These are phyloP conservation scores for Hoplostethus mediterraneus DNA, from an alignment of 2,797 vertebrate species.

Conservation along the genomic window DNA sequence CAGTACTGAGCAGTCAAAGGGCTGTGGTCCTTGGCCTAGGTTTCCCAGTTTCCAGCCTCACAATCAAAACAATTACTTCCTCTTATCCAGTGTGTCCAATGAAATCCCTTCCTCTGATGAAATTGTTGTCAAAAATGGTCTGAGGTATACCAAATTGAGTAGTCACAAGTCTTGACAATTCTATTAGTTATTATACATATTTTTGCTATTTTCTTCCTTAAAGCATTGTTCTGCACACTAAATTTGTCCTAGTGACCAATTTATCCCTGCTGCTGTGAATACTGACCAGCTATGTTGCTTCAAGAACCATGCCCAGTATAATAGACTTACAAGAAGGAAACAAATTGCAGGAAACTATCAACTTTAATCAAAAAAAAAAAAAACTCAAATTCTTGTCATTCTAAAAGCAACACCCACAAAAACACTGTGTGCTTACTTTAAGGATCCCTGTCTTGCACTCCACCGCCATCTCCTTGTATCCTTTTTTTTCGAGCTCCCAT, in stretches of 20 bases:
- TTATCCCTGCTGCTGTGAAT: too few species aligned
- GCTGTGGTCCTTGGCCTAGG: background rate
- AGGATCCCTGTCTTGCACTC: conserved; percentile 96
- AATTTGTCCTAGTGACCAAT: background rate
- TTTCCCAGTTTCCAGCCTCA: background rate
- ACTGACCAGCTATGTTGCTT: too few species aligned
- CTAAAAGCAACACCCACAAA: background rate
- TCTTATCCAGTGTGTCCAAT: too few species aligned
- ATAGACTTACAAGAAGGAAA: too few species aligned
- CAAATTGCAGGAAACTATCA: too few species aligned
- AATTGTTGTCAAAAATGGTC: background rate
- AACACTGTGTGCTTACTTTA: conserved; percentile 84
- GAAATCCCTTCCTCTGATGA: background rate
- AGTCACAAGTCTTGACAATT: background rate
- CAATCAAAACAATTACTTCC: background rate
- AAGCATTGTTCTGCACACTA: background rate
- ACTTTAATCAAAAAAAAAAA: background rate
- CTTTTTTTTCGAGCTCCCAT: conserved; percentile 98
- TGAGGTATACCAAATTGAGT: background rate
- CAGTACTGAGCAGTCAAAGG: background rate
- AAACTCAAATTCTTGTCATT: background rate
- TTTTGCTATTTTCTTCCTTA: background rate
- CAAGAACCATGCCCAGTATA: too few species aligned
- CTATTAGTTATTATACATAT: background rate
- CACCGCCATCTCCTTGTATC: conserved; percentile 92